Percentiles rank a stretch among this genome's conserved stretches.
phyloP scores from a whole-genome alignment of 1,140 invertebrate genomes.

The Ptiloglossa arizonensis region DNA sequence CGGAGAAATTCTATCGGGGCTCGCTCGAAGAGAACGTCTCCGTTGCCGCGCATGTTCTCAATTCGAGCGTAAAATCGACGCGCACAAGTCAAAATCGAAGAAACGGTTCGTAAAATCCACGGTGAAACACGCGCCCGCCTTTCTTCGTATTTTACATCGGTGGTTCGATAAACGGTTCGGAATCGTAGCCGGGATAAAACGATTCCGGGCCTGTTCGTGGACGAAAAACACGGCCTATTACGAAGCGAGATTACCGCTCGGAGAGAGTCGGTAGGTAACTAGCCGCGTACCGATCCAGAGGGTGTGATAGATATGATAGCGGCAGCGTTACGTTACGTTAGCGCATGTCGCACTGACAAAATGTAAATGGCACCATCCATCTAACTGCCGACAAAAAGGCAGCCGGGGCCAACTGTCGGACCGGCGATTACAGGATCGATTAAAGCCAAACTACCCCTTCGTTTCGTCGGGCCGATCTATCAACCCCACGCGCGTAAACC shows the following conservation, averaged over 20 bases:
- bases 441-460: constrained; percentile 82
- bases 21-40: constrained; percentile 21
- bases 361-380: constrained; percentile 83
- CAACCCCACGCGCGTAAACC: constrained; percentile 71
- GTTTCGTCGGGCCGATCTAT: constrained; percentile 80
- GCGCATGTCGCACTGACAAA: constrained; percentile 81
- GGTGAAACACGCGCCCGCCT: no score
- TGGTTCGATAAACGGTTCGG: no score
- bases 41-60: constrained; percentile 30
- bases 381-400: constrained; percentile 80
- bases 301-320: constrained; percentile 81
- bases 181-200: no score
- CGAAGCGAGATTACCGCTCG: constrained; percentile 12
- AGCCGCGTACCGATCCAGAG: constrained; percentile 48
- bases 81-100: constrained; percentile 42
- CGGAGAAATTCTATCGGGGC: constrained; percentile 43
- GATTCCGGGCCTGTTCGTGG: neutral
- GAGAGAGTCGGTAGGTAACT: constrained; percentile 39
- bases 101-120: constrained; percentile 12
- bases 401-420: constrained; percentile 80
- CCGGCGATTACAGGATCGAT: constrained; percentile 81
- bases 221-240: constrained; percentile 8
- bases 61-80: constrained; percentile 58
- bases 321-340: constrained; percentile 61
- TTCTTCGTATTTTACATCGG: no score